Evolutionary conservation across 1,140 invertebrate genomes (phyloP).

Genomic region (Gryon sp.): DNA sequence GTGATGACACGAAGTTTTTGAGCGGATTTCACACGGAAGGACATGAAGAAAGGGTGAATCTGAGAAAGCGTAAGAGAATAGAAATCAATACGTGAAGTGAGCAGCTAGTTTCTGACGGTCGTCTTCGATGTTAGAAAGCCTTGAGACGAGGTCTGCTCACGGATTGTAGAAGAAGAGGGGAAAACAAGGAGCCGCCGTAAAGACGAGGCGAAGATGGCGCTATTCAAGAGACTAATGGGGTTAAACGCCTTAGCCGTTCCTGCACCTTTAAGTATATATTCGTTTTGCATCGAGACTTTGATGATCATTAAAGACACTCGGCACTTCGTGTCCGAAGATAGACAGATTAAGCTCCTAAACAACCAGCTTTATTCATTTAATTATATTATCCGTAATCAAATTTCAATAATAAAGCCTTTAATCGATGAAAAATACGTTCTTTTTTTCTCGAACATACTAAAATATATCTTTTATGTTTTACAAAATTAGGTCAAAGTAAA

Average conservation of each 20-base stretch:
- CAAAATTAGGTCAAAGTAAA: too few species aligned
- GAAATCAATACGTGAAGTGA: slow-evolving; percentile 80
- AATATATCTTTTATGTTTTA: too few species aligned
- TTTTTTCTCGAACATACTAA: too few species aligned
- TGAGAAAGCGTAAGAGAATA: slow-evolving; percentile 77
- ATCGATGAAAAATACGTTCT: too few species aligned
- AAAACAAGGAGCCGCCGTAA: slow-evolving; percentile 58
- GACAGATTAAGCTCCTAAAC: slow-evolving; percentile 7
- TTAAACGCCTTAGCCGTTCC: slow-evolving; percentile 77
- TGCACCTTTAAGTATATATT: slow-evolving; percentile 60
- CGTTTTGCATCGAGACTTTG: slow-evolving; percentile 49
- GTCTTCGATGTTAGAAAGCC: slow-evolving; percentile 75
- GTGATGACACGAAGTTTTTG: slow-evolving; percentile 58
- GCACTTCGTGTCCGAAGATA: slow-evolving; percentile 28
- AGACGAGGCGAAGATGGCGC: slow-evolving; percentile 63
- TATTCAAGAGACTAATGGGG: slow-evolving; percentile 79
- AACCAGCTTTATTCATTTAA: too few species aligned
- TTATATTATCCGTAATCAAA: too few species aligned
- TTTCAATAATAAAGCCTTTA: too few species aligned
- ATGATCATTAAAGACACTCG: slow-evolving; percentile 55
- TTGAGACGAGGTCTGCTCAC: slow-evolving; percentile 72
- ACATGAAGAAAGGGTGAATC: slow-evolving; percentile 70
- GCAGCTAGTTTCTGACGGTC: slow-evolving; percentile 73
- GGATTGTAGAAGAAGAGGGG: slow-evolving; percentile 53
- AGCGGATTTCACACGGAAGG: slow-evolving; percentile 49